Percentiles rank a stretch among this genome's conserved stretches.
Conservation (phyloP, 2,888 invertebrate genomes). For the Nebria brevicollis region DNA sequence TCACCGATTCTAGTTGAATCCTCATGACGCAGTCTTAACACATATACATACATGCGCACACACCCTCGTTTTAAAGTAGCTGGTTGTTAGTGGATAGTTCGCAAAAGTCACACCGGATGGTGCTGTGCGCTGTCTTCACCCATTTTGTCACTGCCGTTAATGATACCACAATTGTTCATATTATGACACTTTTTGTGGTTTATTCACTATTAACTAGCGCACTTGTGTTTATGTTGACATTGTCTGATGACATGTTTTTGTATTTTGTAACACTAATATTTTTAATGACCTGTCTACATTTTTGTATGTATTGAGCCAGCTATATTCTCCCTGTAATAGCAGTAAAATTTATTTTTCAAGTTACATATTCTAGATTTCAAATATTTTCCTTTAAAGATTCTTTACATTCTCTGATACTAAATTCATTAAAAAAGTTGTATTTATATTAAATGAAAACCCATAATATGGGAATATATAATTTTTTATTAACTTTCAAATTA, state of each 20-base stretch:
- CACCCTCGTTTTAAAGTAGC: conserved; percentile 19
- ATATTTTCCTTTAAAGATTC: no score
- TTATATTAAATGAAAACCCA: no score
- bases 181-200: conserved; percentile 6
- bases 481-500: background rate
- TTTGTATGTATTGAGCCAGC: background rate
- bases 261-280: background rate
- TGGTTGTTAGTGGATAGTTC: background rate
- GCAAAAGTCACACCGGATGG: conserved; percentile 14
- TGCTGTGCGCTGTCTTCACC: conserved; percentile 11
- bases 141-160: conserved; percentile 3
- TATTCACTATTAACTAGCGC: background rate
- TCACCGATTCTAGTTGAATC: conserved; percentile 27
- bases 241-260: conserved; percentile 3
- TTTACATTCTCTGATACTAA: no score
- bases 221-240: background rate
- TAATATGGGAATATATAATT: background rate
- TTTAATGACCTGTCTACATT: background rate
- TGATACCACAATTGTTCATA: background rate
- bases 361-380: no score
- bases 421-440: no score
- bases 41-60: conserved; percentile 19
- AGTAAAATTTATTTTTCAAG: no score
- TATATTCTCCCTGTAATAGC: background rate
- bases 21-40: conserved; percentile 26